Conservation (phyloP, 30 jellyfish, hydroid and myxozoan genomes). For the Aurelia sp. region DNA sequence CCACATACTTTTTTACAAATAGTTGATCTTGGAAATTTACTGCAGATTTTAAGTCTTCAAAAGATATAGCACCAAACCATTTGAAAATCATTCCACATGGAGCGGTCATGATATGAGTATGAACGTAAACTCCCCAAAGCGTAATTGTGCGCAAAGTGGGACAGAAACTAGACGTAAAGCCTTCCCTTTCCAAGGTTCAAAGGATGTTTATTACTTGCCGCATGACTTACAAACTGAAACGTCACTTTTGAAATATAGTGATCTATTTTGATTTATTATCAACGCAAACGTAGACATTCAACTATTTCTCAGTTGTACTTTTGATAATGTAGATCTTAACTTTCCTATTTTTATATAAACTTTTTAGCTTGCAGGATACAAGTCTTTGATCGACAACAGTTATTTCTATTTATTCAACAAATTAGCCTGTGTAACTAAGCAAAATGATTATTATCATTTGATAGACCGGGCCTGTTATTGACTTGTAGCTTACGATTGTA, state of each 20-base stretch:
- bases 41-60: neutral
- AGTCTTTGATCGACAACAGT: neutral
- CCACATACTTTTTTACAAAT: too few species aligned
- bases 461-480: too few species aligned
- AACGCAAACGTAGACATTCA: slow-evolving; percentile 3
- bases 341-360: too few species aligned
- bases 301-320: neutral
- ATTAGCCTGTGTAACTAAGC: neutral
- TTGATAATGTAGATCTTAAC: neutral
- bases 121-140: neutral
- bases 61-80: slow-evolving; percentile 42
- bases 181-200: neutral
- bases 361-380: neutral
- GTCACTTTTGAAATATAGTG: slow-evolving; percentile 20
- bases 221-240: neutral
- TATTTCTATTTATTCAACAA: neutral
- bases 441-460: too few species aligned
- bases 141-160: neutral
- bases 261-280: neutral
- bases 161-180: slow-evolving; percentile 14
- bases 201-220: neutral
- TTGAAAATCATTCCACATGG: slow-evolving; percentile 21
- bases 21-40: too few species aligned
- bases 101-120: neutral
- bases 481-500: too few species aligned